Evolutionary conservation across 2,888 invertebrate genomes (phyloP).

Genomic region (Notodonta dromedarius): DNA sequence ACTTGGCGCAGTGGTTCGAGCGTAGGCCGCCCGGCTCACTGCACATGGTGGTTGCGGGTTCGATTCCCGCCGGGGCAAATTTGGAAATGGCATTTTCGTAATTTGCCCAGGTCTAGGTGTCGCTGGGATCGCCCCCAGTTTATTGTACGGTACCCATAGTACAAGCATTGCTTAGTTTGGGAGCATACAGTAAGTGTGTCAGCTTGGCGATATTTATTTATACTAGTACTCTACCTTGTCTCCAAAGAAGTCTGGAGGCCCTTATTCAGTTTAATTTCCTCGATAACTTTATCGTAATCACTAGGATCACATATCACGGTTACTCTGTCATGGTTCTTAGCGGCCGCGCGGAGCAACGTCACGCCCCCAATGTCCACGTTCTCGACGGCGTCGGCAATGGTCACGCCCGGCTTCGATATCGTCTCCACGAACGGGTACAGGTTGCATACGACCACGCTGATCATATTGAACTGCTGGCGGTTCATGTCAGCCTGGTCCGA

Average conservation of each 20-base stretch:
- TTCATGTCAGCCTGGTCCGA: slow-evolving; percentile 93
- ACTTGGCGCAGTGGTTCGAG: too few relatives aligned
- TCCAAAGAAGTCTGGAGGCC: slow-evolving; percentile 88
- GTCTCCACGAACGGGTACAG: slow-evolving; percentile 97
- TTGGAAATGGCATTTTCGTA: too few relatives aligned
- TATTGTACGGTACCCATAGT: too few relatives aligned
- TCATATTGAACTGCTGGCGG: slow-evolving; percentile 90
- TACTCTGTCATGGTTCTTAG: slow-evolving; percentile 98
- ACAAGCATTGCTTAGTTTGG: too few relatives aligned
- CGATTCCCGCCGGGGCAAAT: too few relatives aligned
- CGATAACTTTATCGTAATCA: slow-evolving; percentile 91
- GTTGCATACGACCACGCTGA: slow-evolving; percentile 97
- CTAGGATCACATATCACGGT: slow-evolving; percentile 96
- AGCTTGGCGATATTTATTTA: too few relatives aligned
- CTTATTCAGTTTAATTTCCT: slow-evolving; percentile 87
- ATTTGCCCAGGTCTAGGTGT: too few relatives aligned
- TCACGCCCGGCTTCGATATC: slow-evolving; percentile 91
- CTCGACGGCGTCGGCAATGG: slow-evolving; percentile 95
- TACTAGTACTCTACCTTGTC: slow-evolving; percentile 83
- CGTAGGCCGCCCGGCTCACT: too few relatives aligned
- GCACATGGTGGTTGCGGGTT: too few relatives aligned
- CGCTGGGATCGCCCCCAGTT: too few relatives aligned
- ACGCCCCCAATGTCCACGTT: slow-evolving; percentile 99
- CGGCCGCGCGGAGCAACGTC: slow-evolving; percentile 96
- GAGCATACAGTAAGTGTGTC: too few relatives aligned